These are phyloP conservation scores for Gastracanthus pulcherrimus DNA, from an alignment of 2,888 invertebrate genomes.

Conservation along the genomic window DNA sequence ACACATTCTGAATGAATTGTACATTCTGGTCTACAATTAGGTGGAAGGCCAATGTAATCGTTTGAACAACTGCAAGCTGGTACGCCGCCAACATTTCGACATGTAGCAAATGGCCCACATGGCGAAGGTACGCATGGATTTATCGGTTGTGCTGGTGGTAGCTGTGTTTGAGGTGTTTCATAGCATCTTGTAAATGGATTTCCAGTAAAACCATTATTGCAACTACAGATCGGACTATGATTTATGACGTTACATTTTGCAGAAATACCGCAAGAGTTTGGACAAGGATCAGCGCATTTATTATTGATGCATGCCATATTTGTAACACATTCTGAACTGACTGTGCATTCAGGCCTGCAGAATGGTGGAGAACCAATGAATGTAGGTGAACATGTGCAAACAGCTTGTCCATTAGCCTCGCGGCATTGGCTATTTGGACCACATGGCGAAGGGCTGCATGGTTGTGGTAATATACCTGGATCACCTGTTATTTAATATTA, in stretches of 20 bases:
- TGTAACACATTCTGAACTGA: constrained; percentile 78
- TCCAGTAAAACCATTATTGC: constrained; percentile 80
- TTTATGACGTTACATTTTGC: constrained; percentile 80
- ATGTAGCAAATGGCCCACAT: constrained; percentile 83
- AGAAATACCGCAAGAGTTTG: constrained; percentile 77
- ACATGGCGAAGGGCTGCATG: constrained; percentile 81
- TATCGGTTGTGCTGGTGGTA: constrained; percentile 55
- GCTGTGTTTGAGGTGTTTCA: constrained; percentile 25
- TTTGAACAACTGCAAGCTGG: constrained; percentile 81
- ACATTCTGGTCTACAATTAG: constrained; percentile 88
- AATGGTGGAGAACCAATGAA: constrained; percentile 86
- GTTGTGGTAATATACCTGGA: constrained; percentile 63
- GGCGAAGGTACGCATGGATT: constrained; percentile 82
- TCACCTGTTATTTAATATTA: not conserved
- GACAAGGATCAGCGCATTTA: constrained; percentile 77
- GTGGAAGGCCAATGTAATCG: constrained; percentile 83
- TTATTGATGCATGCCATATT: constrained; percentile 80
- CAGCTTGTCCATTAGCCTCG: constrained; percentile 83
- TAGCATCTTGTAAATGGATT: constrained; percentile 80
- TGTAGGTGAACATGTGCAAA: constrained; percentile 87
- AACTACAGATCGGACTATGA: constrained; percentile 82
- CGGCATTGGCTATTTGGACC: constrained; percentile 85
- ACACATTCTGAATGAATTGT: constrained; percentile 88
- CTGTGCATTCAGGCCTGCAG: constrained; percentile 78
- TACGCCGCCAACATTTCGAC: constrained; percentile 78